Base-by-base conservation (phyloP, 2,113 vertebrate species). In the Hyla sarda region DNA sequence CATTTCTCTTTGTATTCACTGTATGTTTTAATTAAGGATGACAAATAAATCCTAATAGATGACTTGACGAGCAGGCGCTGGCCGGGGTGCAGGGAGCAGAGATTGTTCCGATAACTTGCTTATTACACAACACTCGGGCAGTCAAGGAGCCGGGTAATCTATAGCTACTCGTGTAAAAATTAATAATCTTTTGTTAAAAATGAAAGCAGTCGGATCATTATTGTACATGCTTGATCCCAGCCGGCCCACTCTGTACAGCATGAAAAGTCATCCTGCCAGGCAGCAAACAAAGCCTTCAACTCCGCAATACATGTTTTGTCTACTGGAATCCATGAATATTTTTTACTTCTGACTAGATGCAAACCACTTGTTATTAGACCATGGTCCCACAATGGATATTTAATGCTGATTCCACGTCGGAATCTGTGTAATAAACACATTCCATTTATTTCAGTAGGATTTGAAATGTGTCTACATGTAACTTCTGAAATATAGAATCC, bases 11-110 rank as follows among this genome's bases (percentile, higher is more conserved):
- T 52, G 37, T 37, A 73, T 47, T 52, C 32, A 47, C 76, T 86
- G 23, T 73, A 52, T 60, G 67, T 86, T 82, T 81, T 81, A 86
- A 86, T 86, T 81, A 86, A 73, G n/a, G 76, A 56, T 41, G 65
- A 50, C 62, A 80, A 86, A 86, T 80, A 80, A 80, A 86, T 86
- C 75, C 79, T 50, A 54, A 78, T 71, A 79, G 25, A 79, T 79
- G 75, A 79, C 60, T 79, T 86, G 48, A 58, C 80, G 50, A 79
- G 75, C 75, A 45, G 16, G 52, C 48, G 19, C 34, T 37, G 30
- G 52, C 19, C 62, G 37, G 75, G 50, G 28, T 56, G 71, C 37
- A 37, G 65, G 32, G 76, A n/a, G 19, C 50, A 41, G 37, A 67
- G 76, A 81, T 82, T 30, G 56, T 23, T 71, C 50, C 32, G 65